Base-by-base conservation (phyloP, 1,140 invertebrate genomes). In the Trachymyrmex cornetzi region DNA sequence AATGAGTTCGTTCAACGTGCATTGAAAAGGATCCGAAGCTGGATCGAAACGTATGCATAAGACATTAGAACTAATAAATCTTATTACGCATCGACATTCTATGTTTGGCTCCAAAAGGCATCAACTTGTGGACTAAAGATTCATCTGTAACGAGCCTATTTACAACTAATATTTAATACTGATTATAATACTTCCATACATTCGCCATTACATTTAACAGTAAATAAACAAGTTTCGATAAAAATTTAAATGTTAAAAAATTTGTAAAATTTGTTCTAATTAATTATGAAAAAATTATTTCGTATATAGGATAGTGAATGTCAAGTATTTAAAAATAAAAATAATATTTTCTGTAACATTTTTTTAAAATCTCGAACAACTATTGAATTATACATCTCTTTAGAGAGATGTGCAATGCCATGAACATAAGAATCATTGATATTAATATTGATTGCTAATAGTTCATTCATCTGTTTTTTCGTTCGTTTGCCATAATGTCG, bases 391-490 rank as follows among this genome's bases (percentile, higher is more conserved):
- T 67, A 5, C 7, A 16, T 63, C 27, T 55, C 30, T 80, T 67
- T 14, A 27, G 3, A 27, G 14, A 22, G 30, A 19, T 67, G 3
- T n/a, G 14, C 22, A 27, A 48, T 72, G 7, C 7, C 14, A n/a
- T 11, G 48, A 38, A 27, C 1, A 4, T 22, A 69, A 69, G 14
- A 69, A 12, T 64, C n/a, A 11, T 81, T 11, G 27, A n/a, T 16
- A 82, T 59, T 82, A 82, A 67, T 14, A 80, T 67, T 34, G n/a
- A 63, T 48, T 53, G 57, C 61, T 67, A 9, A 80, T 79, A 30
- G 14, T 80, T 67, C 30, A 14, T 66, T 79, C 44, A 12, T 79
- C 27, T 30, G 19, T 74, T 14, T 34, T 44, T 69, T 67, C n/a
- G 16, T 50, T 72, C 69, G 11, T 24, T 30, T 38, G n/a, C 30